Conservation (phyloP, 35 echinoderm and acorn worm species). For the Anneissia japonica region DNA sequence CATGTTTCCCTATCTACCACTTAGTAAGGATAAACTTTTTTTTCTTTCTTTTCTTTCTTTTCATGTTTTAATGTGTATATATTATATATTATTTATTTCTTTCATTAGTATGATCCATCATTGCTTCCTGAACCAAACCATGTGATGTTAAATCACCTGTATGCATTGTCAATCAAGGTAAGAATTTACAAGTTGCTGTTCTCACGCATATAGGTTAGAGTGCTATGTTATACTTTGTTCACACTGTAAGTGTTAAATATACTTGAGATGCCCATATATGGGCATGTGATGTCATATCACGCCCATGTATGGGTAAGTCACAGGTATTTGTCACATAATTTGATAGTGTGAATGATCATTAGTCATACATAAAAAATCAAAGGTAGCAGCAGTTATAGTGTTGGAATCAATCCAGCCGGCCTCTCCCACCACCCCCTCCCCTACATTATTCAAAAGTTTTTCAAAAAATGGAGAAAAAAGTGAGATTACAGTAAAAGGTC, state of each 20-base stretch:
- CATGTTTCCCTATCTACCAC: no score
- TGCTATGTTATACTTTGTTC: background rate
- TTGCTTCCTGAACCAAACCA: slow-evolving; percentile 97
- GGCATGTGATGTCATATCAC: background rate
- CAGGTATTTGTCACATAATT: background rate
- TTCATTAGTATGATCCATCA: slow-evolving; percentile 90
- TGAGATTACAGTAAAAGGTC: no score
- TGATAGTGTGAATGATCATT: background rate
- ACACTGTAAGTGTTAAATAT: background rate
- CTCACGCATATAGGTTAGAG: background rate
- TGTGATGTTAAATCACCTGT: slow-evolving; percentile 99
- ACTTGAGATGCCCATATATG: no score
- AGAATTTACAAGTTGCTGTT: background rate
- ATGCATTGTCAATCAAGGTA: slow-evolving; percentile 99
- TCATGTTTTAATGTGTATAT: background rate
- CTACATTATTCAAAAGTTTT: no score
- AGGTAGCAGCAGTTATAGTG: no score
- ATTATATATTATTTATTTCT: background rate
- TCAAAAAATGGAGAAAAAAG: no score
- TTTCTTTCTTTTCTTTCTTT: no score
- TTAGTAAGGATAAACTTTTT: no score
- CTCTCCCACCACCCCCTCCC: no score
- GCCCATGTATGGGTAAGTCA: background rate
- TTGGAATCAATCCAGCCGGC: no score
- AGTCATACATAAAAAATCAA: background rate